Base-by-base conservation (phyloP, 2,797 vertebrate species). In the Paguma larvata region DNA sequence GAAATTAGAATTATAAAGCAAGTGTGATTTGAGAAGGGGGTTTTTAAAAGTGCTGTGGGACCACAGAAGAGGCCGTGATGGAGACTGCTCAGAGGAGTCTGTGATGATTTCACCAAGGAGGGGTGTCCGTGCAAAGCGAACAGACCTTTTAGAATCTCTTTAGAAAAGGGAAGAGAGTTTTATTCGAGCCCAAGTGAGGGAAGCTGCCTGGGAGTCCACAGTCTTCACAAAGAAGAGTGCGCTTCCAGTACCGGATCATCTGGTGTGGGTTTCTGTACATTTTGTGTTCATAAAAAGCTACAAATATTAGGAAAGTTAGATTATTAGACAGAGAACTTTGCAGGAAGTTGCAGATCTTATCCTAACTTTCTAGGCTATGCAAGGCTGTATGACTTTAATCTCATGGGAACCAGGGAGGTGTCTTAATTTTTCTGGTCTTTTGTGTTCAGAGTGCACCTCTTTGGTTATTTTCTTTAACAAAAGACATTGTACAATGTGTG, bases 21-120 rank as follows among this genome's bases (percentile, higher is more conserved):
- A 91, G n/a, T 89, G 32, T 94, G 59, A 68, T 79, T 93, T 85
- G 63, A 38, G 62, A 73, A 89, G 73, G 56, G 48, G 10, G 88
- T 83, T 75, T 75, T 44, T 88, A 4, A 56, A 79, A 82, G 38
- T 82, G n/a, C 67, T 56, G 5, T 67, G 56, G 32, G 18, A 48
- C 46, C 82, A 67, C 65, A 59, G 92, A 67, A 23, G 75, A 63
- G 13, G 44, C 2, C 53, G 21, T 89, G 78, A 51, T 34, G 14
- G 23, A 32, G 51, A 46, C 62, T 38, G 27, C 48, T 87, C 46
- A 65, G 46, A 44, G 25, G 19, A 67, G 23, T 19, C 38, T 83
- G 9, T n/a, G 44, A 65, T 91, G 77, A 75, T 72, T 70, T 85
- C 82, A 63, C 41, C 51, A 85, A 44, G n/a, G 41, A 48, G 23